phyloP scores from a whole-genome alignment of 2,113 vertebrate genomes.

The Archilochus colubris region DNA sequence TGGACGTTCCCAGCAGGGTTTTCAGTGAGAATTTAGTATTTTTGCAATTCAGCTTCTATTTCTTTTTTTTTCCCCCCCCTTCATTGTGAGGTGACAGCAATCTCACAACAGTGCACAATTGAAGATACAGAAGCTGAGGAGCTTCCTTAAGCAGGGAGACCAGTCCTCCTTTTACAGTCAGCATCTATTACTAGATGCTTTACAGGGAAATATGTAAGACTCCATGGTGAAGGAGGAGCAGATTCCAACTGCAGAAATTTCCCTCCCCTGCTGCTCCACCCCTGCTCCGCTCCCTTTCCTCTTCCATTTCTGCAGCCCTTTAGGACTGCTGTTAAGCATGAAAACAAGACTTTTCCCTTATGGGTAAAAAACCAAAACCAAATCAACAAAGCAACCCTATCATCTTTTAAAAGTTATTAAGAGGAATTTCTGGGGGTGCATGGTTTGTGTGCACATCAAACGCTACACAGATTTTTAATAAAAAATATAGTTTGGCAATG shows the following conservation, averaged over 20 bases:
- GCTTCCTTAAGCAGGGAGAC: background rate
- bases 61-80: background rate
- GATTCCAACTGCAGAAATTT: background rate
- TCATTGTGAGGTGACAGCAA: background rate
- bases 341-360: background rate
- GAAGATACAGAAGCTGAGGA: background rate
- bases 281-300: background rate
- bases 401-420: background rate
- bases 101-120: background rate
- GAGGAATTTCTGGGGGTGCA: background rate
- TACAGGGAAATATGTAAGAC: background rate
- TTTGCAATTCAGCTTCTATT: background rate
- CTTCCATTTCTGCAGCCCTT: background rate
- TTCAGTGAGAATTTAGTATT: background rate
- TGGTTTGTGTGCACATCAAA: background rate
- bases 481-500: background rate
- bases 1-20: background rate
- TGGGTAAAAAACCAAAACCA: background rate
- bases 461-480: background rate
- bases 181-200: background rate
- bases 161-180: background rate
- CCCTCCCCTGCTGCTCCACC: background rate
- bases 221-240: background rate
- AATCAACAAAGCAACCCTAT: rapidly evolving
- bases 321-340: background rate